Evolutionary conservation across 2,888 invertebrate genomes (phyloP).

Genomic region (Flexamia atlantica): DNA sequence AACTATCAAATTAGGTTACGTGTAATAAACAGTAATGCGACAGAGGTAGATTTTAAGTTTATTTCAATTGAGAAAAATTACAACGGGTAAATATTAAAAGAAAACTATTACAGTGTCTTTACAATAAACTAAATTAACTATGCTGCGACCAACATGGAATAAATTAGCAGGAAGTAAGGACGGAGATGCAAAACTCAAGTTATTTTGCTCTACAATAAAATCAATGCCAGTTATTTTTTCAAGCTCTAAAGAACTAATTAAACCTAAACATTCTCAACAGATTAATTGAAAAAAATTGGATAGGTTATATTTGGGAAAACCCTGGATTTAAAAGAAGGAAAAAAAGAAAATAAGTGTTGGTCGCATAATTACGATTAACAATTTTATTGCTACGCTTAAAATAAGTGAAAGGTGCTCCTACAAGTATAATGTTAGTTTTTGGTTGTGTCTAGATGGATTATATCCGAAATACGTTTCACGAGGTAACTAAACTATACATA

Average conservation of each 20-base stretch:
- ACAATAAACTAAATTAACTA: slow-evolving; percentile 49
- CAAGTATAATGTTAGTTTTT: slow-evolving; percentile 27
- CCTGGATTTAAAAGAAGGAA: neutral
- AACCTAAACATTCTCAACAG: too few species aligned
- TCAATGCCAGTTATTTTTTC: too few species aligned
- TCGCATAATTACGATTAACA: slow-evolving; percentile 33
- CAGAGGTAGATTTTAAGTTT: slow-evolving; percentile 60
- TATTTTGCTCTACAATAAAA: neutral
- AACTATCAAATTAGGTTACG: neutral
- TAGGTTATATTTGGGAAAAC: too few species aligned
- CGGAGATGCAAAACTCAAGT: neutral
- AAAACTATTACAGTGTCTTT: slow-evolving; percentile 55
- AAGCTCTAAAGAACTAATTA: too few species aligned
- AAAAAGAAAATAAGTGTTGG: slow-evolving; percentile 5
- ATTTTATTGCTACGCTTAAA: slow-evolving; percentile 50
- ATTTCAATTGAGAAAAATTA: slow-evolving; percentile 52
- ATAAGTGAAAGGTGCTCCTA: slow-evolving; percentile 51
- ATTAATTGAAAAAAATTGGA: too few species aligned
- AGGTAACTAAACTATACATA: slow-evolving; percentile 56
- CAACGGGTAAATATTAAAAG: slow-evolving; percentile 48
- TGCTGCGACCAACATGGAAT: slow-evolving; percentile 35
- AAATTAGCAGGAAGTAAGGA: slow-evolving; percentile 9
- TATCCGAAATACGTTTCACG: slow-evolving; percentile 46
- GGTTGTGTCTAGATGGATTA: slow-evolving; percentile 56
- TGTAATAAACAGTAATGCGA: slow-evolving; percentile 22